These are phyloP conservation scores for Ceuthmochares aereus DNA, from an alignment of 2,113 vertebrate species.

Conservation along the genomic window DNA sequence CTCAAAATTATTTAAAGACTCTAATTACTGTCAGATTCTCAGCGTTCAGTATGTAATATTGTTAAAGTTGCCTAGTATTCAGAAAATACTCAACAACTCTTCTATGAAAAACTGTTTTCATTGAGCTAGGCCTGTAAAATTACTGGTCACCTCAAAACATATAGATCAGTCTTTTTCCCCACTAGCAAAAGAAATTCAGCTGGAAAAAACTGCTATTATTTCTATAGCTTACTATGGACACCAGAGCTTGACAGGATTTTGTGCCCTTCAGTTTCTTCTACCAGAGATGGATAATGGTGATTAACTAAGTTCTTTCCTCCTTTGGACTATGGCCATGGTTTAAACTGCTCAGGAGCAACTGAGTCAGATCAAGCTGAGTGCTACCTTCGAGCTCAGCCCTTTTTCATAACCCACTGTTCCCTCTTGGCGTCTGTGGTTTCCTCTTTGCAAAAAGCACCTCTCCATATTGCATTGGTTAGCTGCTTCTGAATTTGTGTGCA, in stretches of 20 bases:
- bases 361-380: not conserved
- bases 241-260: not conserved
- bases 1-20: not conserved
- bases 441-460: not conserved
- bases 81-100: not conserved
- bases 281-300: not conserved
- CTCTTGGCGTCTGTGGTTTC: constrained; percentile 27
- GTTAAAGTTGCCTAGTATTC: not conserved
- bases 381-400: not conserved
- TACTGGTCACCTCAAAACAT: not conserved
- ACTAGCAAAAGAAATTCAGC: not conserved
- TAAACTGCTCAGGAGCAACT: constrained; percentile 6
- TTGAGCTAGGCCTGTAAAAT: not conserved
- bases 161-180: not conserved
- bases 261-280: not conserved
- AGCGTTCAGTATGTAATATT: not conserved
- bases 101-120: not conserved
- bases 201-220: not conserved
- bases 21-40: not conserved
- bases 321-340: not conserved
- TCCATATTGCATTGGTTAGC: constrained; percentile 17
- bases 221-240: not conserved
- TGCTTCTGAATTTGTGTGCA: not conserved
- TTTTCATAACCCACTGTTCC: not conserved
- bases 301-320: constrained; percentile 9